These are phyloP conservation scores for Eupleurogrammus muticus DNA, from an alignment of 2,797 vertebrate genomes.

Conservation along the genomic window DNA sequence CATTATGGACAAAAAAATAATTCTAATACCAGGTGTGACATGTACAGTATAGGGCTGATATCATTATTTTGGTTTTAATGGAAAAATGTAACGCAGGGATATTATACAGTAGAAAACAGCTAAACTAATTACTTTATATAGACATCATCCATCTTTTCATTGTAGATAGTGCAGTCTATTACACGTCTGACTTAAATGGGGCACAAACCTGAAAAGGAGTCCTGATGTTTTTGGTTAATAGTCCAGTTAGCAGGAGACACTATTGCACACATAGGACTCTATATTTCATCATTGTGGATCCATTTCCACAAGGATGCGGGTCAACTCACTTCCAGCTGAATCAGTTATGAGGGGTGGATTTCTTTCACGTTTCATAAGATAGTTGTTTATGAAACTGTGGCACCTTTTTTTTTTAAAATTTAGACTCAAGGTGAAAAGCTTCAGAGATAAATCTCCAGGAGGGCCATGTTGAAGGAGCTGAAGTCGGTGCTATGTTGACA, in stretches of 20 bases:
- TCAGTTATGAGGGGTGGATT: slow-evolving; percentile 2
- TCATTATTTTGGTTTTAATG: neutral
- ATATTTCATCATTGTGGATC: slow-evolving; percentile 8
- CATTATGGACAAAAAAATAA: neutral
- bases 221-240: slow-evolving; percentile 28
- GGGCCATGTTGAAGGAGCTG: neutral
- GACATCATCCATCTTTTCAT: neutral
- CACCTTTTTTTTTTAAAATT: neutral
- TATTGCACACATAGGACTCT: slow-evolving; percentile 20
- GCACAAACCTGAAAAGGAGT: slow-evolving; percentile 37
- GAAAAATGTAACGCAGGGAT: neutral
- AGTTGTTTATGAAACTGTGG: slow-evolving; percentile 1
- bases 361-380: slow-evolving; percentile 16
- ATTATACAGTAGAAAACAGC: neutral
- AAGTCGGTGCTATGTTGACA: slow-evolving; percentile 4
- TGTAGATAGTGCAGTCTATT: slow-evolving; percentile 6
- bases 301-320: slow-evolving; percentile 8
- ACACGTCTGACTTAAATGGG: slow-evolving; percentile 37
- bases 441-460: neutral
- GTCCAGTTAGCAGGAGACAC: slow-evolving; percentile 43
- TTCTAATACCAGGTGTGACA: neutral
- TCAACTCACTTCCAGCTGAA: neutral
- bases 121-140: neutral
- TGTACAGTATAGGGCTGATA: neutral
- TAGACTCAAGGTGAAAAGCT: slow-evolving; percentile 6